Percentiles rank a stretch among this genome's conserved stretches.
Evolutionary conservation across 2,113 vertebrate genomes (phyloP).

Genomic region (Pavo muticus): DNA sequence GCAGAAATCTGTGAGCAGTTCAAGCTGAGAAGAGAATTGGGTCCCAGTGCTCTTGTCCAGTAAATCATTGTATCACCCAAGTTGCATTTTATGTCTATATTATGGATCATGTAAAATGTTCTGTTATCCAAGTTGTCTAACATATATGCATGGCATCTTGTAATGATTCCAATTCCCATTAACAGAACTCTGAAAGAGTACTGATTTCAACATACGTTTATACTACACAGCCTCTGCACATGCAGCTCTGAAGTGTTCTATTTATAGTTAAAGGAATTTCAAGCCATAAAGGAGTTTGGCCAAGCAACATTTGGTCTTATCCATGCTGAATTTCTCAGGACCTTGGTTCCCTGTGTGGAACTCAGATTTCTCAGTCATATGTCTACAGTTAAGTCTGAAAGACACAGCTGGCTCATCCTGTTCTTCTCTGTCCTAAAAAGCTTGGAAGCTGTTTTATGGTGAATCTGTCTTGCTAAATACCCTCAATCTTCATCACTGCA

Average conservation of each 20-base stretch:
- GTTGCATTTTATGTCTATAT: not conserved
- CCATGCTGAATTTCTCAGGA: not conserved
- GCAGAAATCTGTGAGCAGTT: not conserved
- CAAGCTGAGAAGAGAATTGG: not conserved
- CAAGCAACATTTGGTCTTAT: not conserved
- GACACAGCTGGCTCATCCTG: fast-evolving
- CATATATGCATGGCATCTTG: not conserved
- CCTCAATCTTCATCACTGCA: not conserved
- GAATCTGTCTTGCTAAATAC: not conserved
- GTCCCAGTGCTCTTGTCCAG: not conserved
- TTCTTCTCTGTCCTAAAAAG: not conserved
- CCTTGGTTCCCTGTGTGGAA: not conserved
- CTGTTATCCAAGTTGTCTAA: not conserved
- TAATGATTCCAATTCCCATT: not conserved
- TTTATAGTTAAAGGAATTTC: not conserved
- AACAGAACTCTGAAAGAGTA: not conserved
- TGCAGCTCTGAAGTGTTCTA: not conserved
- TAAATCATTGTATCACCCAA: not conserved
- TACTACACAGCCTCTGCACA: fast-evolving
- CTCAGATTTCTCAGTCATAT: not conserved
- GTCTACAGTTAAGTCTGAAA: not conserved
- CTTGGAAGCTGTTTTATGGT: not conserved
- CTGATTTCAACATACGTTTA: not conserved
- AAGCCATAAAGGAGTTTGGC: not conserved
- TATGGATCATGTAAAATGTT: not conserved